Conservation (phyloP, 2,888 invertebrate species). For the Atethmia centrago region DNA sequence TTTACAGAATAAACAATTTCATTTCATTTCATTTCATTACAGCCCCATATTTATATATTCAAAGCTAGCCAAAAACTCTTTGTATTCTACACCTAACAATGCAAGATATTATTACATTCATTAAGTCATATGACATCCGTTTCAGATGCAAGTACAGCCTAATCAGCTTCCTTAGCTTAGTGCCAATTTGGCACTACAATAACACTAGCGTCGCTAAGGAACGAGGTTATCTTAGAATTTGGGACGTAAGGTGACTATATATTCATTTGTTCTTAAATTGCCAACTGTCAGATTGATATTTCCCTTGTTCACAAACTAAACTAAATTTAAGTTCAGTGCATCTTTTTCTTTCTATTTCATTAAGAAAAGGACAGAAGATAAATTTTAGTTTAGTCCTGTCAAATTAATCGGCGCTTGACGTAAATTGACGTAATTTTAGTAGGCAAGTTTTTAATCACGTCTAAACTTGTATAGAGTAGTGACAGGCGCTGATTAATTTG, state of each 20-base stretch:
- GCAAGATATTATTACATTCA: conserved; percentile 22
- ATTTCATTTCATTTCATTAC: no score
- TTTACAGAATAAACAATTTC: no score
- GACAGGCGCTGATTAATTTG: no score
- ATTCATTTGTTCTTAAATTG: conserved; percentile 22
- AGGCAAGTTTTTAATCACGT: no score
- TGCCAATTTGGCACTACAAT: conserved; percentile 62
- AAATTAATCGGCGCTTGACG: no score
- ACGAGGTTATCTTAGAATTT: conserved; percentile 44
- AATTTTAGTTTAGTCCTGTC: no score
- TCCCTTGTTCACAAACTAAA: no score
- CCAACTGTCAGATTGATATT: conserved; percentile 11
- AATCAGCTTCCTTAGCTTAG: conserved; percentile 42
- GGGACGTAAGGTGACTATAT: conserved; percentile 2
- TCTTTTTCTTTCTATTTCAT: no score
- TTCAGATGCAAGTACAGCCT: conserved; percentile 26
- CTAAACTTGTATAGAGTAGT: no score
- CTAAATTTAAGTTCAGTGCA: no score
- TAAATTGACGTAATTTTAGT: no score
- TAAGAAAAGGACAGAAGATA: no score
- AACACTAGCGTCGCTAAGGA: conserved; percentile 10
- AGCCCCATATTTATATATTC: background rate
- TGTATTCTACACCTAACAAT: conserved; percentile 21
- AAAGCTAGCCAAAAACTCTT: background rate
- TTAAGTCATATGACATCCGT: conserved; percentile 21